Conservation (phyloP, 2,888 invertebrate species). For the Polyommatus icarus region DNA sequence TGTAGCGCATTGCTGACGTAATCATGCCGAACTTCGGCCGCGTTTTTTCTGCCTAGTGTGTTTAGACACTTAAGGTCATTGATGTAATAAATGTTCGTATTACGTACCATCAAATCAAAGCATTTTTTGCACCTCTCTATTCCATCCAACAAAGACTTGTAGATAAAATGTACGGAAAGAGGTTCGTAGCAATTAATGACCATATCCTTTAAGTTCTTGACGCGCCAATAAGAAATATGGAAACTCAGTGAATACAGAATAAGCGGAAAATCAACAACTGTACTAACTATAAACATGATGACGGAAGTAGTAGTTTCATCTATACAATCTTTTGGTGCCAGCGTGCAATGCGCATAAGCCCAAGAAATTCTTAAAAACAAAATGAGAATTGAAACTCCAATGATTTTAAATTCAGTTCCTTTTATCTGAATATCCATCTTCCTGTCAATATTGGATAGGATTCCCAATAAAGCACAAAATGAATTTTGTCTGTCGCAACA, state of each 20-base stretch:
- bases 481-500: background rate
- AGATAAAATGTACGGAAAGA: background rate
- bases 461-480: conserved; percentile 6
- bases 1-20: no score
- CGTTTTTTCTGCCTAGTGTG: no score
- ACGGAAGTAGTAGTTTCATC: background rate
- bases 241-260: conserved; percentile 15
- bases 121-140: conserved; percentile 10
- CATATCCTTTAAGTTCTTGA: background rate
- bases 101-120: conserved; percentile 5
- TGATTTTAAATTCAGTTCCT: background rate
- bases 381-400: background rate
- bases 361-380: background rate
- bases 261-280: conserved; percentile 6
- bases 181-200: background rate
- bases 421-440: background rate
- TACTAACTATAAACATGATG: background rate
- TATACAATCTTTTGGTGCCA: background rate
- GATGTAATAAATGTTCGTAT: background rate
- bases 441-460: background rate
- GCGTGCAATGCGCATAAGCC: background rate
- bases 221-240: background rate
- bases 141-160: conserved; percentile 15
- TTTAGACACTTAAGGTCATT: no score
- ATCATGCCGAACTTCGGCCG: no score